Evolutionary conservation across 2,888 invertebrate genomes (phyloP).

Genomic region (Pollenia amentaria): DNA sequence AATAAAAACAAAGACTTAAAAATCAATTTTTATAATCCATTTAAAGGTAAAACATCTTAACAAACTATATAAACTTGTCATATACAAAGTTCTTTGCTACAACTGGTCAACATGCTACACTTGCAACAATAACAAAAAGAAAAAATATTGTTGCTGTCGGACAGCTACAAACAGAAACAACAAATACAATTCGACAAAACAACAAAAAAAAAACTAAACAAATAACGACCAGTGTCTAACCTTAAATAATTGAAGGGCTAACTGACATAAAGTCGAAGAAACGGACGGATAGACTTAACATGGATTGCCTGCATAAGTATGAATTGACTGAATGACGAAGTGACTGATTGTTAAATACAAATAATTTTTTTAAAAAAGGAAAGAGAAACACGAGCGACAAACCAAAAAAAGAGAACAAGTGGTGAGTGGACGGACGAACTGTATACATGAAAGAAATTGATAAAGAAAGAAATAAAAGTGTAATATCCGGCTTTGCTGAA

Average conservation of each 20-base stretch:
- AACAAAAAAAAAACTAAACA: slow-evolving; percentile 67
- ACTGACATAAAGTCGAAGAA: slow-evolving; percentile 68
- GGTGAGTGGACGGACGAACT: slow-evolving; percentile 40
- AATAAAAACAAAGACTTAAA: slow-evolving; percentile 72
- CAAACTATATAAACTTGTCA: slow-evolving; percentile 51
- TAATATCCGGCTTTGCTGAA: too few relatives aligned
- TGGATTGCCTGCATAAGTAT: not conserved
- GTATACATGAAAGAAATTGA: slow-evolving; percentile 5
- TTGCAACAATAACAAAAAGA: slow-evolving; percentile 5
- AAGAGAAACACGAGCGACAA: slow-evolving; percentile 27
- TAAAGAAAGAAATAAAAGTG: not conserved
- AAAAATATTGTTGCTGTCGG: slow-evolving; percentile 54
- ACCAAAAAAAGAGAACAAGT: slow-evolving; percentile 39
- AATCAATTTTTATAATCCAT: slow-evolving; percentile 84
- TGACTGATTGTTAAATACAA: slow-evolving; percentile 68
- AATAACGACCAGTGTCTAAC: slow-evolving; percentile 65
- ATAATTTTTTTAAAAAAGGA: slow-evolving; percentile 29
- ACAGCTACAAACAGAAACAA: slow-evolving; percentile 23
- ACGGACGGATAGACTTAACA: slow-evolving; percentile 48
- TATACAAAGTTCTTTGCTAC: slow-evolving; percentile 46
- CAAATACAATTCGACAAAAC: not conserved
- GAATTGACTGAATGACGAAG: slow-evolving; percentile 28
- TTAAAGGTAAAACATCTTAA: slow-evolving; percentile 76
- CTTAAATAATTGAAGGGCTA: slow-evolving; percentile 70
- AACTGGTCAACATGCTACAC: slow-evolving; percentile 54